Evolutionary conservation across 2,113 vertebrate genomes (phyloP).

Genomic region (Furnarius figulus): DNA sequence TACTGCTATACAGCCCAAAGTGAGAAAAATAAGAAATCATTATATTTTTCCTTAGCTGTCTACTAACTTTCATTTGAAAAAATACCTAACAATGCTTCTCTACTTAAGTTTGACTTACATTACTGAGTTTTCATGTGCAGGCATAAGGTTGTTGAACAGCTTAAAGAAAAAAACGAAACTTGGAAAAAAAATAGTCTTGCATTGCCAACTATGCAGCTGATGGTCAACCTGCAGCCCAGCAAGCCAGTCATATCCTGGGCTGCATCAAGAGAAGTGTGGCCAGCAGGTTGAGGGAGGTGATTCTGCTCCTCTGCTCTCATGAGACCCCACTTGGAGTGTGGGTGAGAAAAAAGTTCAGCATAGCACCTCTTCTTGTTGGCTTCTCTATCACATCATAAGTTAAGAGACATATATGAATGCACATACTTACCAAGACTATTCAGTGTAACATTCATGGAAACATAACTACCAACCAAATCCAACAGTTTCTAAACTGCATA

Average conservation of each 20-base stretch:
- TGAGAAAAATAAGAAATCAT: neutral
- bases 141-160: neutral
- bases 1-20: neutral
- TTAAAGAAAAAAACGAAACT: neutral
- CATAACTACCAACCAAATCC: neutral
- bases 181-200: fast-evolving
- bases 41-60: neutral
- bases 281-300: neutral
- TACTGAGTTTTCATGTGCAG: neutral
- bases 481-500: neutral
- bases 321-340: neutral
- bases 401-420: neutral
- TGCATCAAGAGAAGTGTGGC: neutral
- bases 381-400: neutral
- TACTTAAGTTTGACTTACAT: neutral
- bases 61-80: neutral
- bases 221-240: neutral
- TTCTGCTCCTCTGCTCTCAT: neutral
- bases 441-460: neutral
- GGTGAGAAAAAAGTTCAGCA: neutral
- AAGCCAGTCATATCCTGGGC: neutral
- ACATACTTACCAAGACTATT: neutral
- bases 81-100: neutral
- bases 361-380: neutral
- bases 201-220: neutral